A percentile compares a stretch with the other conserved stretches of the same genome.
Conservation (phyloP, 2,797 vertebrate genomes). For the Enteromius afrohamiltoni region DNA sequence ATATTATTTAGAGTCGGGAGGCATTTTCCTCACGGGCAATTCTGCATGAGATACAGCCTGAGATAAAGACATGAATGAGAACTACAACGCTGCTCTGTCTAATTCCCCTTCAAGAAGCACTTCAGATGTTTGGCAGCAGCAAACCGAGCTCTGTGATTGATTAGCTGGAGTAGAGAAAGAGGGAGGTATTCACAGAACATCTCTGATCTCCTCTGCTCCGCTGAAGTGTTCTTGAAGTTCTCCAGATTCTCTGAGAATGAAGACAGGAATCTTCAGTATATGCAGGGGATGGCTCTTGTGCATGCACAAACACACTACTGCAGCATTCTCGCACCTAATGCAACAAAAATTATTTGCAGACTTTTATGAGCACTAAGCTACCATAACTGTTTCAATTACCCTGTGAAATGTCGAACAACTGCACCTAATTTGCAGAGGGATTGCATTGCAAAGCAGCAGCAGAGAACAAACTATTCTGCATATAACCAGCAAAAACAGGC, state of each 20-base stretch:
- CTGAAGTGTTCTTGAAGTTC: conserved; percentile 44
- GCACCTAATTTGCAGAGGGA: conserved; percentile 31
- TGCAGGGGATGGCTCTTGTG: background rate
- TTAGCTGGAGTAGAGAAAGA: conserved; percentile 50
- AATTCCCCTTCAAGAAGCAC: conserved; percentile 51
- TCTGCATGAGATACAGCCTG: conserved; percentile 33
- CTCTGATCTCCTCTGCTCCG: conserved; percentile 41
- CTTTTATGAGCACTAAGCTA: conserved; percentile 39
- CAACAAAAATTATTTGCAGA: conserved; percentile 15
- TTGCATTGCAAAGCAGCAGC: conserved; percentile 35
- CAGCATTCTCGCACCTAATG: conserved; percentile 14
- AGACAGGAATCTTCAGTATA: conserved; percentile 31
- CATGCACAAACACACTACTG: background rate
- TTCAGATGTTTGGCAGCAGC: conserved; percentile 55
- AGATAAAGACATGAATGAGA: conserved; percentile 58
- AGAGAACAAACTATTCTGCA: conserved; percentile 21
- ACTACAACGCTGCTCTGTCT: conserved; percentile 38
- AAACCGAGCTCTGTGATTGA: conserved; percentile 53
- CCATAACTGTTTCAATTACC: conserved; percentile 36
- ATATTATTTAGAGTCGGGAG: conserved; percentile 63
- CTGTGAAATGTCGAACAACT: conserved; percentile 7
- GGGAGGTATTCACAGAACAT: conserved; percentile 56
- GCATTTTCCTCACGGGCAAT: conserved; percentile 39
- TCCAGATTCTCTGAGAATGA: conserved; percentile 4
- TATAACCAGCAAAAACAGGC: conserved; percentile 40